A percentile compares a stretch with the other conserved stretches of the same genome.
phyloP scores from a whole-genome alignment of 2,888 invertebrate species.

The Gerris lacustris region DNA sequence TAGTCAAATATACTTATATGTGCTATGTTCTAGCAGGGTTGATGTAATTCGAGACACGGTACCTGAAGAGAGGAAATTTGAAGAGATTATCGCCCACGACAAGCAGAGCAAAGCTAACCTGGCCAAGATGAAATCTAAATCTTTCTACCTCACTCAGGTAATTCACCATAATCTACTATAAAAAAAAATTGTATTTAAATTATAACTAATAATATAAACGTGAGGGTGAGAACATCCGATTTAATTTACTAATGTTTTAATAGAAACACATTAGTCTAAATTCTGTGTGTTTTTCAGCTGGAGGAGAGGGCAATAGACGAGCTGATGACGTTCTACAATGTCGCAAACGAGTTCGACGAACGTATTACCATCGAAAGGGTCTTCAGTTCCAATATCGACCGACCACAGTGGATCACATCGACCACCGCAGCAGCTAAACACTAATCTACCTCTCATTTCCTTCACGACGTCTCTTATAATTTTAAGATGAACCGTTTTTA shows the following conservation, averaged over 20 bases:
- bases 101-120: conserved; percentile 57
- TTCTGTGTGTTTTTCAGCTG: conserved; percentile 42
- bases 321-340: conserved; percentile 58
- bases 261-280: no score
- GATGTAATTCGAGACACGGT: no score
- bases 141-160: conserved; percentile 63
- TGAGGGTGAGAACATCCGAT: no score
- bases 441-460: no score
- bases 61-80: no score
- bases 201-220: not conserved
- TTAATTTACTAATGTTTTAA: no score
- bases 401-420: conserved; percentile 47
- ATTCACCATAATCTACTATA: conserved; percentile 6
- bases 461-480: no score
- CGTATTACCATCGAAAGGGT: conserved; percentile 57
- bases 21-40: no score
- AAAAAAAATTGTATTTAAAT: not conserved
- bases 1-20: no score
- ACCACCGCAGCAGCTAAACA: no score
- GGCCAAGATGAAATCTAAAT: conserved; percentile 58
- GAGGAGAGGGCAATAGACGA: conserved; percentile 80
- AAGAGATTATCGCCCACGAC: conserved; percentile 55
- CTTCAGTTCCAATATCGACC: conserved; percentile 43
- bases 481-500: no score
- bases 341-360: conserved; percentile 57